phyloP scores from a whole-genome alignment of 30 jellyfish, hydroid and myxozoan species.

The Pelagia noctiluca region DNA sequence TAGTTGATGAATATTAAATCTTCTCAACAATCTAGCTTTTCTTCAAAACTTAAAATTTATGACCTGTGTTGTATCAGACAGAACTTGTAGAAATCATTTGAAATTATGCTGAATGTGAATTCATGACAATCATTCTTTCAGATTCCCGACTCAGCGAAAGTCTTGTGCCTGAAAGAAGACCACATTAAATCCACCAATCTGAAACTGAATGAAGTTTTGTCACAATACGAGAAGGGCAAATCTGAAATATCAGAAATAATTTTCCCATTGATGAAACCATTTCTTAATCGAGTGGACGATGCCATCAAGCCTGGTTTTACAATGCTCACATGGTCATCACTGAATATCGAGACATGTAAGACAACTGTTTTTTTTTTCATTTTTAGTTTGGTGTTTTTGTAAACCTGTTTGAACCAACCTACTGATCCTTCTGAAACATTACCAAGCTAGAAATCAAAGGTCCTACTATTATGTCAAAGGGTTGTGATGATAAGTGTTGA shows the following conservation, averaged over 20 bases:
- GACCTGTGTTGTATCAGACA: not conserved
- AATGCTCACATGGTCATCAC: slow-evolving; percentile 86
- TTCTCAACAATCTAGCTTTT: no score
- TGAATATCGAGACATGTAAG: slow-evolving; percentile 69
- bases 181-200: slow-evolving; percentile 71
- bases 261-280: slow-evolving; percentile 81
- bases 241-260: slow-evolving; percentile 74
- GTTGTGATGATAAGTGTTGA: no score
- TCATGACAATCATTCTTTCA: no score
- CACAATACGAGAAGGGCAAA: slow-evolving; percentile 53
- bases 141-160: slow-evolving; percentile 84
- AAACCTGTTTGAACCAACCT: no score
- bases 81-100: no score
- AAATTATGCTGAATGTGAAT: no score
- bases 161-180: slow-evolving; percentile 72
- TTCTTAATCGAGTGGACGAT: slow-evolving; percentile 76
- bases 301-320: slow-evolving; percentile 80
- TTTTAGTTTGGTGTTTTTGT: no score
- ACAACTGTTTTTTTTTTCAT: slow-evolving; percentile 33
- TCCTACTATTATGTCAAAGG: no score
- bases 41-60: no score
- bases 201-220: slow-evolving; percentile 60
- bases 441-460: no score
- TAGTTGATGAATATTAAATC: no score
- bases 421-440: no score